A percentile compares a stretch with the other conserved stretches of the same genome.
Conservation (phyloP, 2,113 vertebrate genomes). For the Cygnus atratus region DNA sequence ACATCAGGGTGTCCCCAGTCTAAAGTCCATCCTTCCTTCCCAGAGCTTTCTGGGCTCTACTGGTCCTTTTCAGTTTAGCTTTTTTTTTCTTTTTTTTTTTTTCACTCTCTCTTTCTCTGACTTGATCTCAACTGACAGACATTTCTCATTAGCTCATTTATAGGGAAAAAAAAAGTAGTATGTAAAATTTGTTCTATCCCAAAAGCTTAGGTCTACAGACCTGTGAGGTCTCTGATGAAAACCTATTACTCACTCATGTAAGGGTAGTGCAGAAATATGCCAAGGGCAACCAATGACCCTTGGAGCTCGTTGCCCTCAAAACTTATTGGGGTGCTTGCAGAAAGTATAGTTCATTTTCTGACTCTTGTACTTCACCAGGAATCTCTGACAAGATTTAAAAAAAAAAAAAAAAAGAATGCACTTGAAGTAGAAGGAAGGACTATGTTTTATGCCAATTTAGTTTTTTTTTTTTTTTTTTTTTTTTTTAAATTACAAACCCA, state of each 20-base stretch:
- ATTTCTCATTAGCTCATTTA: neutral
- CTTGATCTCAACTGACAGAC: neutral
- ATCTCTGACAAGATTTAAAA: neutral
- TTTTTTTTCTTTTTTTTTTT: neutral
- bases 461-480: too few species aligned
- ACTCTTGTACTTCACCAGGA: neutral
- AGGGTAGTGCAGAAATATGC: neutral
- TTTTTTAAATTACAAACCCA: neutral
- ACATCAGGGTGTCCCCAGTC: neutral
- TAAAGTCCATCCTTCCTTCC: neutral
- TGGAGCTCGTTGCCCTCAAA: neutral
- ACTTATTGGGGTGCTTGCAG: neutral
- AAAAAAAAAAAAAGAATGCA: neutral
- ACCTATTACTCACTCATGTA: neutral
- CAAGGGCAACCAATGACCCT: neutral
- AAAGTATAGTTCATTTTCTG: neutral
- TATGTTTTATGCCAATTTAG: constrained; percentile 36
- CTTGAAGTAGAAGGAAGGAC: neutral
- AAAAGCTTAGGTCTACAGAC: neutral
- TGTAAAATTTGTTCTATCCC: neutral
- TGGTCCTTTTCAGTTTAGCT: neutral
- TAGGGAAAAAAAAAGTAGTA: neutral
- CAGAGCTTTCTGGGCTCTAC: neutral
- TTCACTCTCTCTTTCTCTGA: neutral
- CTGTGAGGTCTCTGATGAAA: neutral